phyloP scores from a whole-genome alignment of 2,888 invertebrate genomes.

The Dicycla oo region DNA sequence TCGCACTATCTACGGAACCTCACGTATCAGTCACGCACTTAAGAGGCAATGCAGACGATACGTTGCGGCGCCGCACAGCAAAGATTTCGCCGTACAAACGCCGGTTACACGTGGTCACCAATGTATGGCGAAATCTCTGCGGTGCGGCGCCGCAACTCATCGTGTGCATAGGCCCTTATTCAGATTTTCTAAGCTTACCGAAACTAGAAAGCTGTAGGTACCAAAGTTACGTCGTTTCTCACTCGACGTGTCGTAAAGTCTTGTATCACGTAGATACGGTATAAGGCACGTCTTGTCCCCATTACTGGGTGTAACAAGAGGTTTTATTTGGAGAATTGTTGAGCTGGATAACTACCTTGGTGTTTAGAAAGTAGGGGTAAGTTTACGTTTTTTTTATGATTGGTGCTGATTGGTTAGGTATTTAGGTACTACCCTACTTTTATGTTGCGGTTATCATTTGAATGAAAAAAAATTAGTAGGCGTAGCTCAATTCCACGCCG shows the following conservation, averaged over 20 bases:
- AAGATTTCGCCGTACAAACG: too few species aligned
- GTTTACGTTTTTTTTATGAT: background rate
- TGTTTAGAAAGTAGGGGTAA: background rate
- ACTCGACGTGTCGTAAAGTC: constrained; percentile 24
- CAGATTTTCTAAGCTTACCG: too few species aligned
- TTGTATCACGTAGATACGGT: constrained; percentile 11
- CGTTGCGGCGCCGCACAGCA: too few species aligned
- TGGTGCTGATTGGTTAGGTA: background rate
- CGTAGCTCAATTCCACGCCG: too few species aligned
- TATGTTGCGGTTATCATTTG: background rate
- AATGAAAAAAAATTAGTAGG: too few species aligned
- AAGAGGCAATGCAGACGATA: too few species aligned
- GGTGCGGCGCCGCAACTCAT: too few species aligned
- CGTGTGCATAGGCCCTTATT: too few species aligned
- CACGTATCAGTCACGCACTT: background rate
- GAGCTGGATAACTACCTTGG: background rate
- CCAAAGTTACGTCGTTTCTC: constrained; percentile 14
- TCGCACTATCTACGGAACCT: constrained; percentile 15
- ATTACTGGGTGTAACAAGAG: background rate
- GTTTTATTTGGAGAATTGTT: constrained; percentile 22
- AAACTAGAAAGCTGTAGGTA: background rate
- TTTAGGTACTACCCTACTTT: background rate
- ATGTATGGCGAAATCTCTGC: too few species aligned
- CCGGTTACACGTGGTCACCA: too few species aligned
- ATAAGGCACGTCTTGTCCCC: constrained; percentile 7